Conservation (phyloP, 2,888 invertebrate species). For the Unio pictorum region DNA sequence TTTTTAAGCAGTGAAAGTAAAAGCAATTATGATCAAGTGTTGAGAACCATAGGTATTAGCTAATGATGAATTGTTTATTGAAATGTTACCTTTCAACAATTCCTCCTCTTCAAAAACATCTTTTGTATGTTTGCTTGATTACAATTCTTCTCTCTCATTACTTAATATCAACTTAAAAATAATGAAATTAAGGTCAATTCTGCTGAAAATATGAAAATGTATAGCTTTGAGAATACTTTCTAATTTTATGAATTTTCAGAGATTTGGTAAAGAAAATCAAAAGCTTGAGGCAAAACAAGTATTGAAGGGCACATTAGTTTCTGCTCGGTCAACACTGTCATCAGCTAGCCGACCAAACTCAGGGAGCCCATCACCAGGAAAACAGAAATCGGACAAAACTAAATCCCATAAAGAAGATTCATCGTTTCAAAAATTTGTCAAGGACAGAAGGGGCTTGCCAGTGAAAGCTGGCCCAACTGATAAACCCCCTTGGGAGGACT, state of each 20-base stretch:
- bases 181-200: not conserved
- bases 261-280: slow-evolving; percentile 50
- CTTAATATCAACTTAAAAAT: not conserved
- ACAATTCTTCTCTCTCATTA: no score
- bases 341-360: slow-evolving; percentile 1
- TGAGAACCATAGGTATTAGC: no score
- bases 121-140: no score
- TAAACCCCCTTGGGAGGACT: slow-evolving; percentile 8
- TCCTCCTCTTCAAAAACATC: no score
- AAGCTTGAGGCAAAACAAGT: slow-evolving; percentile 38
- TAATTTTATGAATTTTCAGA: slow-evolving; percentile 33
- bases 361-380: slow-evolving; percentile 1
- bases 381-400: not conserved
- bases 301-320: slow-evolving; percentile 24
- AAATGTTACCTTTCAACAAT: no score
- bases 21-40: no score
- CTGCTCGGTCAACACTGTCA: slow-evolving; percentile 3
- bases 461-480: no score
- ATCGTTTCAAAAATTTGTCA: slow-evolving; percentile 13
- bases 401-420: slow-evolving; percentile 1
- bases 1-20: no score
- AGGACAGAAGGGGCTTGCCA: not conserved
- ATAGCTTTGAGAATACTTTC: not conserved
- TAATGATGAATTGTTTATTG: no score
- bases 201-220: not conserved